These are phyloP conservation scores for Nilaparvata lugens DNA, from an alignment of 1,140 invertebrate genomes.

Conservation along the genomic window DNA sequence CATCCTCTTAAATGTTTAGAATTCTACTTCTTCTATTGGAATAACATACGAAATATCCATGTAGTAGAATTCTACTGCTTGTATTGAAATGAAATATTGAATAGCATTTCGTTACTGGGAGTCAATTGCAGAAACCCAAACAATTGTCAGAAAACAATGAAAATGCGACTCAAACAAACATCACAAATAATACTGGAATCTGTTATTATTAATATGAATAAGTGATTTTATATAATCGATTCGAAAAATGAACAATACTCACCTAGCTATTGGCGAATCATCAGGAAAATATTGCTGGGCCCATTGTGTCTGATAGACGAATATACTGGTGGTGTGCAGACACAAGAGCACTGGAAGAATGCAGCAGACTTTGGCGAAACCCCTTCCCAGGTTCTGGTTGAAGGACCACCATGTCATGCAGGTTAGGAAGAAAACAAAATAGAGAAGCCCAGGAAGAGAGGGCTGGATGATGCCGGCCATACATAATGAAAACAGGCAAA, in stretches of 20 bases:
- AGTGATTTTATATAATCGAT: too few relatives aligned
- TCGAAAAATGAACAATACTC: conserved; percentile 13
- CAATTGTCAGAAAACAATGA: conserved; percentile 2
- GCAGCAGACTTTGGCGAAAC: conserved; percentile 62
- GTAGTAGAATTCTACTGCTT: too few relatives aligned
- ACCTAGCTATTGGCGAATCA: conserved; percentile 58
- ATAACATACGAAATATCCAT: too few relatives aligned
- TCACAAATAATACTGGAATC: background rate
- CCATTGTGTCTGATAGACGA: conserved; percentile 81
- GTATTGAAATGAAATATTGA: too few relatives aligned
- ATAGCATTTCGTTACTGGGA: background rate
- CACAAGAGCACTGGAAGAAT: conserved; percentile 63
- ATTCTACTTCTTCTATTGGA: too few relatives aligned
- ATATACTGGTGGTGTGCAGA: conserved; percentile 64
- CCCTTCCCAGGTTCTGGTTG: conserved; percentile 58
- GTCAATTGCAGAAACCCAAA: background rate
- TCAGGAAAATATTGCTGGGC: conserved; percentile 60
- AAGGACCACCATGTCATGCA: conserved; percentile 83
- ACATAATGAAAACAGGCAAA: conserved; percentile 60
- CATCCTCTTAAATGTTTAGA: too few relatives aligned
- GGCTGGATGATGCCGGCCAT: conserved; percentile 67
- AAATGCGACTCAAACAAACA: background rate
- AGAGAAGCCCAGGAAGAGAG: conserved; percentile 68
- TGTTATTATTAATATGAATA: too few relatives aligned
- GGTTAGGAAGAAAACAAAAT: conserved; percentile 77